phyloP scores from a whole-genome alignment of 2,797 vertebrate genomes.

The Bucorvus abyssinicus region DNA sequence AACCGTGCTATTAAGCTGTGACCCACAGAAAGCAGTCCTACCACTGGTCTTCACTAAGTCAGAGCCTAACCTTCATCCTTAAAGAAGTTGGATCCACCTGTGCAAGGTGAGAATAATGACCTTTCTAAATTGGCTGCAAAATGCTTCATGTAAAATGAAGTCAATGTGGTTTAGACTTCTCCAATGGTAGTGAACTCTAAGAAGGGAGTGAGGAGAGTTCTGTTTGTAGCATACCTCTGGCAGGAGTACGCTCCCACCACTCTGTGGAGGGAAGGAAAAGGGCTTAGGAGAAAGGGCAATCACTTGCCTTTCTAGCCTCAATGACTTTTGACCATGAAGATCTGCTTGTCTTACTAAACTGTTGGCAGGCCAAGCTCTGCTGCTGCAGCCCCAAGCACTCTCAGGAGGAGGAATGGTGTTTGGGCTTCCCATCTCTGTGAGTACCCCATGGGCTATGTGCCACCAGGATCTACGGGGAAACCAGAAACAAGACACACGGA shows the following conservation, averaged over 20 bases:
- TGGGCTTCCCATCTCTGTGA: background rate
- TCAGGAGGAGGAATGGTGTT: background rate
- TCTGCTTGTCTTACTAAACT: background rate
- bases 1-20: background rate
- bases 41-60: background rate
- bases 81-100: background rate
- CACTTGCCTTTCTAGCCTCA: background rate
- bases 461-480: accelerated
- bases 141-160: background rate
- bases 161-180: background rate
- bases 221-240: background rate
- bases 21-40: background rate
- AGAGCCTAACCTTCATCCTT: background rate
- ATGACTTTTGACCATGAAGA: background rate
- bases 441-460: background rate
- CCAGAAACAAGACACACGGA: background rate
- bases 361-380: background rate
- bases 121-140: background rate
- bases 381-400: background rate
- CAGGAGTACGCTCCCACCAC: background rate
- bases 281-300: background rate
- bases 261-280: background rate
- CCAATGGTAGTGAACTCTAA: background rate
- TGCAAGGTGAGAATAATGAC: background rate
- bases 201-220: background rate